Evolutionary conservation across 2,113 vertebrate genomes (phyloP).

Genomic region (Bettongia penicillata): DNA sequence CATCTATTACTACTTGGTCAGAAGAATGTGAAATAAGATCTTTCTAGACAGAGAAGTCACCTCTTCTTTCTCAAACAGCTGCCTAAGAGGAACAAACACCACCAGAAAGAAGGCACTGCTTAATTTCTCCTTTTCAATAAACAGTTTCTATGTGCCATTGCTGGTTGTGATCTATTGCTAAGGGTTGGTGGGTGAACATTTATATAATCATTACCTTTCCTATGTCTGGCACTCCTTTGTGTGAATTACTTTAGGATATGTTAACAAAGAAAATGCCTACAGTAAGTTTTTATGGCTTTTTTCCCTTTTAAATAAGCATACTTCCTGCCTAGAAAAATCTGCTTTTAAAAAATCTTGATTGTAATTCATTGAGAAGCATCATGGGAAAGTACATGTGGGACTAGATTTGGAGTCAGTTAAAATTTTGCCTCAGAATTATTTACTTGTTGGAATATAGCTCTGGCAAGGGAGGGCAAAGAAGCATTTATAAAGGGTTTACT

Average conservation of each 20-base stretch:
- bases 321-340: background rate
- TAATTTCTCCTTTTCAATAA: background rate
- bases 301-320: background rate
- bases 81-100: background rate
- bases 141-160: background rate
- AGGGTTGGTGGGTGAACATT: background rate
- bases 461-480: background rate
- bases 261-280: background rate
- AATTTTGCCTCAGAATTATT: background rate
- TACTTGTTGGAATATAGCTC: background rate
- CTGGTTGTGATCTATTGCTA: background rate
- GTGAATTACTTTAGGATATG: background rate
- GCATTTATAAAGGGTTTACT: background rate
- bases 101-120: background rate
- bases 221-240: background rate
- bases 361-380: background rate
- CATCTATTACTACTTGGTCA: background rate
- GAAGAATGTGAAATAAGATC: slow-evolving; percentile 2
- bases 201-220: background rate
- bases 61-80: background rate
- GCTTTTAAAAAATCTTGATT: background rate
- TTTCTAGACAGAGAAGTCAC: background rate
- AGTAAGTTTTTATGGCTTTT: background rate
- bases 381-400: background rate
- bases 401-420: background rate